Base-by-base conservation (phyloP, 2,888 invertebrate genomes). In the Amphipyra tragopoginis region DNA sequence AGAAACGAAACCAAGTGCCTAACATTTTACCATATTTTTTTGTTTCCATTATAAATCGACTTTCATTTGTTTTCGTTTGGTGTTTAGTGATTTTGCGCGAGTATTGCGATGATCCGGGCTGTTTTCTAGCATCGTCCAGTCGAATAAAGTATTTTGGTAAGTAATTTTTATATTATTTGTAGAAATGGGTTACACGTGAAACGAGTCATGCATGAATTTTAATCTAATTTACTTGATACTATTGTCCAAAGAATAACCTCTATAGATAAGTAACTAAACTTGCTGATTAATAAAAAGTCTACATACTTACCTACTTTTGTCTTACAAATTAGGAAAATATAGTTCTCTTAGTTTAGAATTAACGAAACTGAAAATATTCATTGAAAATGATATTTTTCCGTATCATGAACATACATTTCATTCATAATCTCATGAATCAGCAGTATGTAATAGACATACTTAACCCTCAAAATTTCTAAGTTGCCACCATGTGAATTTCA, bases 41-140 rank as follows among this genome's bases (percentile, higher is more conserved):
- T 83, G 77, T 82, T 80, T 77, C 76, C 67, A 70, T 49, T 75
- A 77, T 55, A 67, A 76, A 78, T 65, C 66, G 66, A 73, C 77
- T 80, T 83, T 78, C 80, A 80, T 75, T 86, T 83, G 82, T 85
- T 85, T 82, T 82, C 70, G 77, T 83, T 75, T 70, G 82, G 89
- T 88, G 87, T 87, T 87, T 81, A 86, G 88, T 90, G 85, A 79
- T 75, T 86, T 85, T 84, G 80, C 82, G 80, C 86, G 83, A 80
- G 79, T 85, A 81, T 86, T 92, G 93, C 91, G 75, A 94, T 94
- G 94, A 88, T 90, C 88, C 92, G 93, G 86, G 90, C 91, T 88
- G 94, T 94, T 94, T 93, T 94, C 93, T 94, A 94, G 94, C 94
- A 94, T 92, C 83, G 90, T 86, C 90, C 88, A 87, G 92, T 89